A percentile compares a stretch with the other conserved stretches of the same genome.
phyloP scores from a whole-genome alignment of 1,140 invertebrate species.

The Eupristina koningsbergeri region DNA sequence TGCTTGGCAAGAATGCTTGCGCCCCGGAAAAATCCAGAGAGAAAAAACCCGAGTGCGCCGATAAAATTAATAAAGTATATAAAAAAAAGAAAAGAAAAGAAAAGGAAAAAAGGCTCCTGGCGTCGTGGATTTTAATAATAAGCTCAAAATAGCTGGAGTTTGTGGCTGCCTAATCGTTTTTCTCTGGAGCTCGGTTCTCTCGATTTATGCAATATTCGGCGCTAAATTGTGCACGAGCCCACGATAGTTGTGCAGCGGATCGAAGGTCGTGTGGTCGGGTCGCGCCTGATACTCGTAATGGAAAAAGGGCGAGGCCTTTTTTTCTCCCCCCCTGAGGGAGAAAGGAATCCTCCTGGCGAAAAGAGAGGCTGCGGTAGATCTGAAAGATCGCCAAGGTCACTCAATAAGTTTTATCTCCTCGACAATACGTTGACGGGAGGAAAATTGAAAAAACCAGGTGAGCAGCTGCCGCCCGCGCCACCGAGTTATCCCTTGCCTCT shows the following conservation, averaged over 20 bases:
- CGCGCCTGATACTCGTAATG: background rate
- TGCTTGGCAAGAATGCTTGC: background rate
- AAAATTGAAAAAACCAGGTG: background rate
- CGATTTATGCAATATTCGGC: conserved; percentile 2
- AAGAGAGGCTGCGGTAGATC: background rate
- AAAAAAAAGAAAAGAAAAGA: background rate
- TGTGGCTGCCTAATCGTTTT: background rate
- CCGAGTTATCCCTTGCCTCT: background rate
- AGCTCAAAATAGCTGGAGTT: no score
- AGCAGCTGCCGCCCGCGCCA: background rate
- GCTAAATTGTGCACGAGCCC: background rate
- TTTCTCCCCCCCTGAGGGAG: conserved; percentile 7
- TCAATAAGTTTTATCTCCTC: conserved; percentile 12
- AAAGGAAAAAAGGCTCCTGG: background rate
- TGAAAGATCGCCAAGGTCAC: conserved; percentile 1
- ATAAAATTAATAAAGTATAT: background rate
- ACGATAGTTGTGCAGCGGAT: background rate
- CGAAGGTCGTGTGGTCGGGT: conserved; percentile 29
- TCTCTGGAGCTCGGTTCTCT: background rate
- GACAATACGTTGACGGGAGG: background rate
- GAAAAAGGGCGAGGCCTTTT: conserved; percentile 40
- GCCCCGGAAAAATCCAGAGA: no score
- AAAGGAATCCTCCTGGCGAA: conserved; percentile 11
- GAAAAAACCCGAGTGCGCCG: background rate
- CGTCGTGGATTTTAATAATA: no score